Evolutionary conservation across 2,113 vertebrate species (phyloP).

Genomic region (Bothrops jararaca): DNA sequence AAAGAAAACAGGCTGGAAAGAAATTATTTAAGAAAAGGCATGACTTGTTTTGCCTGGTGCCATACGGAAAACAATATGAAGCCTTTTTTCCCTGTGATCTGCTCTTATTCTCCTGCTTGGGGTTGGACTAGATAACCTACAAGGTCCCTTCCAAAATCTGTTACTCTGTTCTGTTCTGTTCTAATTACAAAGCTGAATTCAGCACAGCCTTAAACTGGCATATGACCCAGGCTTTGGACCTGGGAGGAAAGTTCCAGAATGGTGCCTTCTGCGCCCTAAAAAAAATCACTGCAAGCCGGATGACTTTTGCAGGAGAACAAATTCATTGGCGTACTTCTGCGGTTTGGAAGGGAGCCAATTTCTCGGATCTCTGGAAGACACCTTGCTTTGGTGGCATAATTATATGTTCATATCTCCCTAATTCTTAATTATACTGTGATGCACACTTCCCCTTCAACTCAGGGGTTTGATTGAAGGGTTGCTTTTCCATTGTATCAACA

Average conservation of each 20-base stretch:
- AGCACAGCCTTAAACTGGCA: rapidly evolving
- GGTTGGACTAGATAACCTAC: too few relatives aligned
- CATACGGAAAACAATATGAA: background rate
- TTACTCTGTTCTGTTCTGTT: too few relatives aligned
- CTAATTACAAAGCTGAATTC: background rate
- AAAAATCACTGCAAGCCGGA: background rate
- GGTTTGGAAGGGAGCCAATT: constrained; percentile 26
- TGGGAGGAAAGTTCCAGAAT: constrained; percentile 10
- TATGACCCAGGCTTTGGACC: background rate
- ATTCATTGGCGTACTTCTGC: constrained; percentile 7
- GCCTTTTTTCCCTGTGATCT: background rate
- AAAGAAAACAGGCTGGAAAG: background rate
- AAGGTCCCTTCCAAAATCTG: too few relatives aligned
- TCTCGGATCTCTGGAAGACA: background rate
- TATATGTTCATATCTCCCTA: constrained; percentile 27
- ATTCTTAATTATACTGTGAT: constrained; percentile 48
- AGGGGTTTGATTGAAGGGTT: constrained; percentile 25
- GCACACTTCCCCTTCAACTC: constrained; percentile 13
- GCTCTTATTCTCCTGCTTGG: background rate
- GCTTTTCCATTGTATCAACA: background rate
- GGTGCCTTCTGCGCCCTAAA: background rate
- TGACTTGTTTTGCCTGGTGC: background rate
- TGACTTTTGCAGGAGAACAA: background rate
- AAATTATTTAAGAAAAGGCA: background rate
- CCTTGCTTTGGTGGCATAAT: constrained; percentile 58